A percentile compares a stretch with the other conserved stretches of the same genome.
These are phyloP conservation scores for Cheilinus undulatus DNA, from an alignment of 2,113 vertebrate genomes.

Conservation along the genomic window DNA sequence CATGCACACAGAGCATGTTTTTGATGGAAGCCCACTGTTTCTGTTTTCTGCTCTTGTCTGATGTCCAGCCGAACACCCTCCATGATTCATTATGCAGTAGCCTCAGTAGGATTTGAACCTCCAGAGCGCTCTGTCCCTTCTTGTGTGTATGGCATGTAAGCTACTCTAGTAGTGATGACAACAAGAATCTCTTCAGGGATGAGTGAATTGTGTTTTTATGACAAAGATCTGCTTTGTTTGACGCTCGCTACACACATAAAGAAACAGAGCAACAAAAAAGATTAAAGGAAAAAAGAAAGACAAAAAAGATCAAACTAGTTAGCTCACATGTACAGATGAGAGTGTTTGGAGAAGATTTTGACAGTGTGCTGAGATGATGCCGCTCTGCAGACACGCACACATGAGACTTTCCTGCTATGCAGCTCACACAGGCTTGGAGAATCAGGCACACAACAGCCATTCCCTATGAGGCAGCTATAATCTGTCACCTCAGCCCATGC, in stretches of 20 bases:
- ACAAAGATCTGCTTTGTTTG: not conserved
- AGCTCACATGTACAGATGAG: not conserved
- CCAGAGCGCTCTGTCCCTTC: slow-evolving; percentile 12
- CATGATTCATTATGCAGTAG: slow-evolving; percentile 51
- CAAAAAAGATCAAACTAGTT: not conserved
- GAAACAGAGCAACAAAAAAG: not conserved
- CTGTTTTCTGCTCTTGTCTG: slow-evolving; percentile 45
- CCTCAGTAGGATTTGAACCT: slow-evolving; percentile 21
- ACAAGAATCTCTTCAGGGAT: slow-evolving; percentile 11
- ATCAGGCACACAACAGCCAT: not conserved
- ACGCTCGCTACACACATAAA: not conserved
- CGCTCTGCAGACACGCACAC: slow-evolving; percentile 25
- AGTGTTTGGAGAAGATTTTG: slow-evolving; percentile 10
- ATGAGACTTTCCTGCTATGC: slow-evolving; percentile 38
- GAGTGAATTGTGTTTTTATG: not conserved
- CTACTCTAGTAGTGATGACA: slow-evolving; percentile 8
- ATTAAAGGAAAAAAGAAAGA: slow-evolving; percentile 1
- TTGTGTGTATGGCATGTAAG: slow-evolving; percentile 22
- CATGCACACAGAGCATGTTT: slow-evolving; percentile 17
- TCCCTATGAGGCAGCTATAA: slow-evolving; percentile 19
- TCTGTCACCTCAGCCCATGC: slow-evolving; percentile 29
- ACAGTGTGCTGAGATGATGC: slow-evolving; percentile 29
- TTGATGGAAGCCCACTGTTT: slow-evolving; percentile 47
- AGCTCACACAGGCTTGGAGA: slow-evolving; percentile 24
- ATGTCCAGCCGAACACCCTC: slow-evolving; percentile 44